phyloP scores from a whole-genome alignment of 2,113 vertebrate genomes.

The Dascyllus trimaculatus region DNA sequence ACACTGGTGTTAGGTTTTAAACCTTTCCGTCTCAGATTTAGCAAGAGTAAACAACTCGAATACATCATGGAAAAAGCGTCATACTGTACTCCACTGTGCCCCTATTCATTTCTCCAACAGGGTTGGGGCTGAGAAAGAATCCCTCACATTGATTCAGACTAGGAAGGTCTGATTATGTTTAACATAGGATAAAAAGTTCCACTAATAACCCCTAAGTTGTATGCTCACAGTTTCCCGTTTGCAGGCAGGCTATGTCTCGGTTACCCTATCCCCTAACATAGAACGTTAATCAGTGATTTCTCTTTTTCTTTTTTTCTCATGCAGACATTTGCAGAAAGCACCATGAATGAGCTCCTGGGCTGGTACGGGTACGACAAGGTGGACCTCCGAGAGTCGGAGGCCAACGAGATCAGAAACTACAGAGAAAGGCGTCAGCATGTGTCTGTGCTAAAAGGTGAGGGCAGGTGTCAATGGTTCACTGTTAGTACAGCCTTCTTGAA shows the following conservation, averaged over 20 bases:
- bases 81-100: slow-evolving; percentile 81
- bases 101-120: slow-evolving; percentile 73
- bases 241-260: slow-evolving; percentile 26
- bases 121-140: slow-evolving; percentile 73
- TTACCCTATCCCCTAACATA: slow-evolving; percentile 53
- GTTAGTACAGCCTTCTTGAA: neutral
- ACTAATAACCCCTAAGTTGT: slow-evolving; percentile 68
- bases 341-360: slow-evolving; percentile 98
- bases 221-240: slow-evolving; percentile 65
- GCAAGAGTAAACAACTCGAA: slow-evolving; percentile 82
- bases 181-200: slow-evolving; percentile 78
- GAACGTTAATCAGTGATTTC: slow-evolving; percentile 48
- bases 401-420: slow-evolving; percentile 95
- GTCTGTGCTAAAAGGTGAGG: slow-evolving; percentile 97
- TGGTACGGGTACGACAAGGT: slow-evolving; percentile 99
- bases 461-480: slow-evolving; percentile 34
- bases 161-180: slow-evolving; percentile 79
- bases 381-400: slow-evolving; percentile 94
- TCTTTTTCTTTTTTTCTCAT: slow-evolving; percentile 64
- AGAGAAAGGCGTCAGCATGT: slow-evolving; percentile 94
- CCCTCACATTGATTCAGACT: slow-evolving; percentile 75
- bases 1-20: slow-evolving; percentile 83
- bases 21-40: slow-evolving; percentile 84
- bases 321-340: slow-evolving; percentile 98
- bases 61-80: slow-evolving; percentile 84